phyloP scores from a whole-genome alignment of 2,113 vertebrate genomes.

The Coracopsis vasa region DNA sequence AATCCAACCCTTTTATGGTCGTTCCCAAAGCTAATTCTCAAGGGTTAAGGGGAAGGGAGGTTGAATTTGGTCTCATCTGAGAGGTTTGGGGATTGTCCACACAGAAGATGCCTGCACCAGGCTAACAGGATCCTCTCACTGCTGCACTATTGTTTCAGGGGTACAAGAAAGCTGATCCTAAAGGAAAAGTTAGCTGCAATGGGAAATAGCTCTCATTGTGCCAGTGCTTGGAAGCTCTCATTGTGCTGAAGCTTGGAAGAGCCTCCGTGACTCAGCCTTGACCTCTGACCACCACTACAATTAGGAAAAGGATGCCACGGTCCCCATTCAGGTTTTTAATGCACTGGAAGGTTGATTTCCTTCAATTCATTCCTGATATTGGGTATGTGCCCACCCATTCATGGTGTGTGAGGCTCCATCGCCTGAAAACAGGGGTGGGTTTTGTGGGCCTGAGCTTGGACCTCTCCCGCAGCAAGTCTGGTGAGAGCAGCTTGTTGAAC shows the following conservation, averaged over 20 bases:
- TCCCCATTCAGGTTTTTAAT: background rate
- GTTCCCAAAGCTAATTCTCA: background rate
- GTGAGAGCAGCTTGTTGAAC: rapidly evolving
- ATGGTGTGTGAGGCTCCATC: rapidly evolving
- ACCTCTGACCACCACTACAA: background rate
- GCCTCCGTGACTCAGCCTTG: background rate
- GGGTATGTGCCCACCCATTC: background rate
- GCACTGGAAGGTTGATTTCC: background rate
- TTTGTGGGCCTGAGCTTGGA: background rate
- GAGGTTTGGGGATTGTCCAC: background rate
- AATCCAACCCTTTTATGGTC: rapidly evolving
- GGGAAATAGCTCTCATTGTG: background rate
- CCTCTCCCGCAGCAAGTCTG: background rate
- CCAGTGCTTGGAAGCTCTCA: background rate
- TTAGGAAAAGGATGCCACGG: background rate
- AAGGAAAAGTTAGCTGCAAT: background rate
- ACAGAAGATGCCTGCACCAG: background rate
- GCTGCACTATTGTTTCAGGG: background rate
- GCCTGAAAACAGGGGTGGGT: background rate
- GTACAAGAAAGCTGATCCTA: background rate
- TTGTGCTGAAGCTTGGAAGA: background rate
- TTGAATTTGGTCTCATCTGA: background rate
- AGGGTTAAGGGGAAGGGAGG: rapidly evolving
- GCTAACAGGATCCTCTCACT: background rate
- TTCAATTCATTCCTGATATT: background rate